Evolutionary conservation across 2,888 invertebrate genomes (phyloP).

Genomic region (Phorcus lineatus): DNA sequence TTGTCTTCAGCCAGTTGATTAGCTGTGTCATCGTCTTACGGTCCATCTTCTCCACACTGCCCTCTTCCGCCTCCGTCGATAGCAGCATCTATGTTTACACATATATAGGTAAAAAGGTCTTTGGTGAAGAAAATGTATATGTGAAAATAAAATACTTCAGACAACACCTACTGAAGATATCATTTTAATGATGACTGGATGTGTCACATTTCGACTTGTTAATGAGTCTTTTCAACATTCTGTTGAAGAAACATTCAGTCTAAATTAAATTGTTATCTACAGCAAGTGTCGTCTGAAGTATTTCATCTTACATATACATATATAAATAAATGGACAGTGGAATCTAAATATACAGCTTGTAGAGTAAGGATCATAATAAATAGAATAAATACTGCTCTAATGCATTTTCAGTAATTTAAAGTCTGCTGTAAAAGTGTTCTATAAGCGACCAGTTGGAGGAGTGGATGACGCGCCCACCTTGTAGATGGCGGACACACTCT

Average conservation of each 20-base stretch:
- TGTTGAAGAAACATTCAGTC: no score
- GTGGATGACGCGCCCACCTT: conserved; percentile 61
- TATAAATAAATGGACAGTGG: neutral
- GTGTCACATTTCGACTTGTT: no score
- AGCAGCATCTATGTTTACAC: neutral
- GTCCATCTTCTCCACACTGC: conserved; percentile 79
- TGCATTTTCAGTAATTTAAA: neutral
- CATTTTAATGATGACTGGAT: no score
- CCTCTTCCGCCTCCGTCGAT: conserved; percentile 78
- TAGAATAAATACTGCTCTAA: no score
- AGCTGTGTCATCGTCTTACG: conserved; percentile 82
- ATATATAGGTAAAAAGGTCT: neutral
- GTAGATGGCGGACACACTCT: conserved; percentile 73
- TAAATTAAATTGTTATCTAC: no score
- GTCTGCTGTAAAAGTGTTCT: neutral
- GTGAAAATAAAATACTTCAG: no score
- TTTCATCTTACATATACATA: no score
- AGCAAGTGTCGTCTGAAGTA: no score
- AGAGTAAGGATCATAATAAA: neutral
- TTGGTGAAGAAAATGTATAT: no score
- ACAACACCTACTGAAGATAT: no score
- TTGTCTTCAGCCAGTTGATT: conserved; percentile 79
- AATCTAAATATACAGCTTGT: neutral
- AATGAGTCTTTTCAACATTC: no score
- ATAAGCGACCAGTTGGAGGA: no score